Base-by-base conservation (phyloP, 37 sponge, comb jelly and placozoan species). In the Diacarnus erythraeanus region DNA sequence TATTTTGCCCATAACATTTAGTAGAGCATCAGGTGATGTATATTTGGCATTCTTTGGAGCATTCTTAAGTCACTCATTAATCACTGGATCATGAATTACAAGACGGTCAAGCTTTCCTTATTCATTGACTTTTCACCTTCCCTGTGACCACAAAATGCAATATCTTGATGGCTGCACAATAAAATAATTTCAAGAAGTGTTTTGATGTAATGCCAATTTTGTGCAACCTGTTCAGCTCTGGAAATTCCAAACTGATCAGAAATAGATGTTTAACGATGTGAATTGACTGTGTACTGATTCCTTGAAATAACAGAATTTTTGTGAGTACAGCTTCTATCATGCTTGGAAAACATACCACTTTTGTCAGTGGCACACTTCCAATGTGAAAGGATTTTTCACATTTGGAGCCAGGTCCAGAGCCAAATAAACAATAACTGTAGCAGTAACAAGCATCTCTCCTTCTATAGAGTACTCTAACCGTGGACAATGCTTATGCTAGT, bases 21-120 rank as follows among this genome's bases (percentile, higher is more conserved):
- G 42, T 43, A 90, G 80, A 71, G 74, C 36, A 80, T 84, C 85
- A 78, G 80, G 91, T 64, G 90, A 89, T 20, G 84, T 89, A 77
- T 89, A 89, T n/a, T 56, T 83, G 37, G 89, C 89, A 83, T 89
- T 77, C 74, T 67, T 65, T 63, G 89, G 84, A 22, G 75, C 79
- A 77, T 79, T 77, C 61, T 38, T 77, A 26, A 77, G 67, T 37
- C 67, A 10, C 65, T 77, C 66, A 37, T 77, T 77, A 23, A 77
- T 64, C 65, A 64, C 78, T 42, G 78, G 65, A 77, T 77, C 78
- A 64, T 77, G 78, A 36, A 64, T 33, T 75, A 38, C 80, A 64
- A 89, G 59, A 23, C 83, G 60, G 58, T 75, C 43, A 56, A 90
- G 65, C 57, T 84, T 31, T 86, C 91, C 42, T 38, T 80, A 73